Evolutionary conservation across 1,140 invertebrate species (phyloP).

Genomic region (Papilio glaucus): DNA sequence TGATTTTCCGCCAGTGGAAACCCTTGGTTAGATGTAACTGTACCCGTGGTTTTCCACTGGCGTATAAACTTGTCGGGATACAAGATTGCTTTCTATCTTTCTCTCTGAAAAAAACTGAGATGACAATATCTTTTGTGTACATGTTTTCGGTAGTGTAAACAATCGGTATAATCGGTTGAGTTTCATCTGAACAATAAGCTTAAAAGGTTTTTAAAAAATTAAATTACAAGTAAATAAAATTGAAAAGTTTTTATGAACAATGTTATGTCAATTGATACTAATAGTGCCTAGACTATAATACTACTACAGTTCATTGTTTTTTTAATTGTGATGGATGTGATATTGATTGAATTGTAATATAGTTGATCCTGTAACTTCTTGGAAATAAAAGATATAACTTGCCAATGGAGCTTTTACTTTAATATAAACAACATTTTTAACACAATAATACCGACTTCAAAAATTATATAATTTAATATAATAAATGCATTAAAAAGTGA

Average conservation of each 20-base stretch:
- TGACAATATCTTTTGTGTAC: too few relatives aligned
- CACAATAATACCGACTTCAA: too few relatives aligned
- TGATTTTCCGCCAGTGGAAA: too few relatives aligned
- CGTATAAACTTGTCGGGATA: too few relatives aligned
- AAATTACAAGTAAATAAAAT: conserved; percentile 29
- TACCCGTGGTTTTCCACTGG: too few relatives aligned
- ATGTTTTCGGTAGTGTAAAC: too few relatives aligned
- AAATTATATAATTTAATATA: too few relatives aligned
- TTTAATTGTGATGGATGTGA: conserved; percentile 44
- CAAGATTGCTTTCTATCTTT: too few relatives aligned
- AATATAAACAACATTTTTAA: neutral
- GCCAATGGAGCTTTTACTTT: conserved; percentile 20
- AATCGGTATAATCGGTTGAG: neutral
- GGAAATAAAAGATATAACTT: conserved; percentile 49
- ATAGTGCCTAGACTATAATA: conserved; percentile 75
- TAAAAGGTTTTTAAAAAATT: conserved; percentile 20
- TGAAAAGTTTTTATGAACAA: conserved; percentile 47
- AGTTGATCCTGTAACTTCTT: conserved; percentile 55
- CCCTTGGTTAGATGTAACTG: too few relatives aligned
- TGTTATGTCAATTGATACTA: conserved; percentile 79
- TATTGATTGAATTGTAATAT: conserved; percentile 56
- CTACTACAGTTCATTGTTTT: conserved; percentile 61
- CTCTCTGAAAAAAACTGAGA: too few relatives aligned
- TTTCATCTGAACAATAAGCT: neutral
- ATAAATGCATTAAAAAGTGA: too few relatives aligned